Base-by-base conservation (phyloP, 2,888 invertebrate genomes). In the Rotaria macrura region DNA sequence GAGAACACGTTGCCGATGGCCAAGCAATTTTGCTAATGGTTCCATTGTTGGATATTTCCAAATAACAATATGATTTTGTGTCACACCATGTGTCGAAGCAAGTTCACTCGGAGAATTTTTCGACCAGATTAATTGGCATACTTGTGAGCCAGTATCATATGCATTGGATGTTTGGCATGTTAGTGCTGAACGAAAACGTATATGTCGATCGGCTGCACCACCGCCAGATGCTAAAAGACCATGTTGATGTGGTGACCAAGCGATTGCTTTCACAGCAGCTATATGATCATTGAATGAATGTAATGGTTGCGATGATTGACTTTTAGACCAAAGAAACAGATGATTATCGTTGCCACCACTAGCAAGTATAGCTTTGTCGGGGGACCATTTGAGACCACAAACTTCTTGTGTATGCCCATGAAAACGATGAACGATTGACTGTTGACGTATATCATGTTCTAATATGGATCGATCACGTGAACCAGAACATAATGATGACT, bases 221-320 rank as follows among this genome's bases (percentile, higher is more conserved):
- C 97, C 98, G 14, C 98, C 99, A 87, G 95, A 95, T 0, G 97
- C 97, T 88, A 99, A 92, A 47, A 97, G 90, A 89, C 94, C 94
- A 1, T 93, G 93, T 89, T 95, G 95, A 96, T 97, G 97, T 0
- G 98, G 98, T 90, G 97, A 98, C 97, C 97, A 99, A 20, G 97
- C 95, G 25, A 99, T 92, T 0, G 97, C 97, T 90, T 97, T 95
- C 34, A 96, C 95, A 0, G 96, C 96, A 0, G 96, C 96, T 89
- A 94, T 93, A 91, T 96, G 96, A 7, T 90, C 90, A 29, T 83
- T 52, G 23, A 85, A 84, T 7, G 54, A 25, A 40, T 87, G 83
- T 17, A 87, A 38, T 34, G 84, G 79, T 47, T 86, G 74, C 29
- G 83, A 29, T 57, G 54, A 40, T 23, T 38, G 43, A 79, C 72